Evolutionary conservation across 2,888 invertebrate genomes (phyloP), one percentile per base, ranked within the genome.

Genomic region (Nysson spinosus): DNA sequence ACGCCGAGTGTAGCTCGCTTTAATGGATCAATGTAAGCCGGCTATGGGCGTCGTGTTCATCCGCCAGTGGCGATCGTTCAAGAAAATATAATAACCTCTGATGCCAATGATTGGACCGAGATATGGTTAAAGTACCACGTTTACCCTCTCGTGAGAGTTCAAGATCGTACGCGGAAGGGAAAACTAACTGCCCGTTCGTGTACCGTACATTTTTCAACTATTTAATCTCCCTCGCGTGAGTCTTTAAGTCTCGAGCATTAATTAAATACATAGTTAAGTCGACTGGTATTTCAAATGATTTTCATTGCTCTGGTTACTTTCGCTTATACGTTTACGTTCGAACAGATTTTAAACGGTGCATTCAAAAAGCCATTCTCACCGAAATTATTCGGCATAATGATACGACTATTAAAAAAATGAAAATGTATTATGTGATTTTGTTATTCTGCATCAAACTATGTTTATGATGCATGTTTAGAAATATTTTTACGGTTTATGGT

Each of bases 1-100:
- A 43, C 50, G 35, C 40, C 28, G 52, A 44, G 35, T 40, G 49
- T 40, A 22, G 35, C 49, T 24, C 28, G 46, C 26, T 57, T 62
- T 67, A 69, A 63, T 57, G 50, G 69, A 69, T 69, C 68, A 69
- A 67, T 58, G 55, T 46, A 52, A 43, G 40, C 44, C 42, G 43
- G 58, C 66, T 51, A 65, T 52, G 32, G 37, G 24, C 35, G 44
- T 9, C 49, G 20, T 39, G 61, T 61, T 61, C 67, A 49, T 51
- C 61, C 60, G 12, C 34, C 43, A 35, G 39, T 19, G 43, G 51
- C 37, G 40, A 32, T 32, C 46, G 58, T 55, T 55, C 37, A 19
- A 39, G 66, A 40, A 55, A 44, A 55, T 22, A 51, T 47, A 47
- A 61, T 61, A 51, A 55, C 55, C 60, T 52, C 40, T 44, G 46